Conservation (phyloP, 2,888 invertebrate genomes). For the Machimus atricapillus region DNA sequence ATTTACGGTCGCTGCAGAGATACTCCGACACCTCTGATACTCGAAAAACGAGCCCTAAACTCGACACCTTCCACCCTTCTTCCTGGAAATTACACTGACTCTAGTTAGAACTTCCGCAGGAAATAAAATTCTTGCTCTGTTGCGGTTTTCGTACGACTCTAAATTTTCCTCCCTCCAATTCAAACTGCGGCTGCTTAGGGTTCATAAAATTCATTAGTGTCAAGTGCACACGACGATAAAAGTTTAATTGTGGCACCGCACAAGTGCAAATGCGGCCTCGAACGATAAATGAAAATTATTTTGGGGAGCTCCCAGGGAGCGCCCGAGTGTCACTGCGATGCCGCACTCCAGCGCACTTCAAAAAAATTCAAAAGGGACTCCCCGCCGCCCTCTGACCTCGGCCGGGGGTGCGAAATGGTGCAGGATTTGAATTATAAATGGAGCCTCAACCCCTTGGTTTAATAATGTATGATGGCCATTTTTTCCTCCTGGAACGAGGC, state of each 20-base stretch:
- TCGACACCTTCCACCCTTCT: not conserved
- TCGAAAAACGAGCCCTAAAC: not conserved
- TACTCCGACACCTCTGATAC: not conserved
- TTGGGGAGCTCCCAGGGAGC: not conserved
- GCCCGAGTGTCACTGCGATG: not conserved
- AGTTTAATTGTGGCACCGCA: not conserved
- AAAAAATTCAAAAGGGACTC: not conserved
- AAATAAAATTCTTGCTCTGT: not conserved
- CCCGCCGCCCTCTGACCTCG: not conserved
- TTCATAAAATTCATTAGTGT: conserved; percentile 8
- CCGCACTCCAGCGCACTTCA: not conserved
- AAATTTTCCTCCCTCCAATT: not conserved
- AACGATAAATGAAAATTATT: not conserved
- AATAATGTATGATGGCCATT: not conserved
- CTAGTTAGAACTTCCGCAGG: not conserved
- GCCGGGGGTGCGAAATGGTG: not conserved
- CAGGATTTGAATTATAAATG: not conserved
- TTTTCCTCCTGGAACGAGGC: not conserved
- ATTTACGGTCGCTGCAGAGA: not conserved
- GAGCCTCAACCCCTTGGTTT: not conserved
- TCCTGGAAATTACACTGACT: not conserved
- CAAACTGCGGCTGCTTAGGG: not conserved
- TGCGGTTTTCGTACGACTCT: not conserved
- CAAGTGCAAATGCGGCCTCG: not conserved
- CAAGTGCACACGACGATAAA: not conserved